Percentiles rank a stretch among this genome's conserved stretches.
Conservation (phyloP, 2,113 vertebrate genomes). For the Eudorcas thomsonii region DNA sequence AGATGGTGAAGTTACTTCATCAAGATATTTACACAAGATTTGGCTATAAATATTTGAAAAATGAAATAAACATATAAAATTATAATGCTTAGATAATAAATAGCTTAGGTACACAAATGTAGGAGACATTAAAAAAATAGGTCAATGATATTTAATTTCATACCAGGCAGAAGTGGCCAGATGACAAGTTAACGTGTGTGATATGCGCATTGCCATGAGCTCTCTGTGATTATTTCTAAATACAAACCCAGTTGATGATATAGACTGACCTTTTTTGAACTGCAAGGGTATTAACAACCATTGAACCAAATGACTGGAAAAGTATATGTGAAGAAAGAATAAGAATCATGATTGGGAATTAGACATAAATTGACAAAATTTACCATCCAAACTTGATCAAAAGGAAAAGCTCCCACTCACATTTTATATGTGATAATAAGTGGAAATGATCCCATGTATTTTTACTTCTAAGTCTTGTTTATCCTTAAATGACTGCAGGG, state of each 20-base stretch:
- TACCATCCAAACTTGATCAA: not conserved
- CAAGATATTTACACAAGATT: not conserved
- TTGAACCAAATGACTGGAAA: not conserved
- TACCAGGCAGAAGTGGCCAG: not conserved
- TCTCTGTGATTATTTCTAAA: not conserved
- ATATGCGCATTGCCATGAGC: not conserved
- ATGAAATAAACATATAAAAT: not conserved
- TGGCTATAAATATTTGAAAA: not conserved
- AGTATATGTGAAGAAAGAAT: not conserved
- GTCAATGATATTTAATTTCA: not conserved
- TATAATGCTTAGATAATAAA: not conserved
- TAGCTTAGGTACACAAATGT: not conserved
- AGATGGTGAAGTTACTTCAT: not conserved
- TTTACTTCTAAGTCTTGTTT: not conserved
- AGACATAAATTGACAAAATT: not conserved
- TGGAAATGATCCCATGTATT: not conserved
- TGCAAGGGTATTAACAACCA: not conserved
- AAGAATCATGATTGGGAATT: not conserved
- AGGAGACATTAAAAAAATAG: not conserved
- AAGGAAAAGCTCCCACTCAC: not conserved
- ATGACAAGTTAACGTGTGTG: not conserved
- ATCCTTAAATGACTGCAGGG: not conserved
- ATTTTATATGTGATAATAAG: not conserved
- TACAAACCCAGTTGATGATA: not conserved
- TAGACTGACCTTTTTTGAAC: not conserved